Evolutionary conservation across 2,888 invertebrate species (phyloP).

Genomic region (Diplolepis rosae): DNA sequence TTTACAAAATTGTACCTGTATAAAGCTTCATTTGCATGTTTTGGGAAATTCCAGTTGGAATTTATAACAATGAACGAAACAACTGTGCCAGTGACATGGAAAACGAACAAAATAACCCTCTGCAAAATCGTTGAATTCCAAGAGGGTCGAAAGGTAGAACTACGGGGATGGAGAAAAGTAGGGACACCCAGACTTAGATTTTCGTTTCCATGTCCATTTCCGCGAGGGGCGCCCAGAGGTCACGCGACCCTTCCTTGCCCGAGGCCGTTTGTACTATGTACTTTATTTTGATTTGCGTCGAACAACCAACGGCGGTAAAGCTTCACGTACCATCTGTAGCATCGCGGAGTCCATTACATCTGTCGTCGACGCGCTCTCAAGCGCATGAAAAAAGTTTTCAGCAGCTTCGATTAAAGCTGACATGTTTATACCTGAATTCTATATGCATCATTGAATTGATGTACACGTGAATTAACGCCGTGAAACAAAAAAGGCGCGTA

Average conservation of each 20-base stretch:
- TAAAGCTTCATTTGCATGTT: too few species aligned
- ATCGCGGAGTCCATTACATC: constrained; percentile 41
- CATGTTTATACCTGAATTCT: constrained; percentile 38
- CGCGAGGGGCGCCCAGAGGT: neutral
- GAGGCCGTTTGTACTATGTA: neutral
- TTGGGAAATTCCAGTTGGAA: too few species aligned
- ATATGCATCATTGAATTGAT: constrained; percentile 30
- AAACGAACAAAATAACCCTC: neutral
- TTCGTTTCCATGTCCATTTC: neutral
- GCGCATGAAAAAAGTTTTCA: constrained; percentile 10
- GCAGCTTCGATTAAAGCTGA: constrained; percentile 30
- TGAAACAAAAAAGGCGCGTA: constrained; percentile 35
- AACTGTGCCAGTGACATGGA: neutral
- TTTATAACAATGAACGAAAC: too few species aligned
- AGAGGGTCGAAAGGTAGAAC: neutral
- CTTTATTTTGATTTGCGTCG: constrained; percentile 13
- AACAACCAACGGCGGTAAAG: constrained; percentile 17
- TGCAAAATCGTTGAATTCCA: too few species aligned
- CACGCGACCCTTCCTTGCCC: constrained; percentile 21
- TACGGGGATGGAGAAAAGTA: neutral
- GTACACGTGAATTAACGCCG: constrained; percentile 31
- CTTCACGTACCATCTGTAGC: constrained; percentile 37
- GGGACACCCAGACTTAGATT: neutral
- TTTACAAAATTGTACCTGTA: too few species aligned
- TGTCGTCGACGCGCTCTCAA: neutral